phyloP scores from a whole-genome alignment of 2,797 vertebrate genomes.

The Podarcis lilfordi region DNA sequence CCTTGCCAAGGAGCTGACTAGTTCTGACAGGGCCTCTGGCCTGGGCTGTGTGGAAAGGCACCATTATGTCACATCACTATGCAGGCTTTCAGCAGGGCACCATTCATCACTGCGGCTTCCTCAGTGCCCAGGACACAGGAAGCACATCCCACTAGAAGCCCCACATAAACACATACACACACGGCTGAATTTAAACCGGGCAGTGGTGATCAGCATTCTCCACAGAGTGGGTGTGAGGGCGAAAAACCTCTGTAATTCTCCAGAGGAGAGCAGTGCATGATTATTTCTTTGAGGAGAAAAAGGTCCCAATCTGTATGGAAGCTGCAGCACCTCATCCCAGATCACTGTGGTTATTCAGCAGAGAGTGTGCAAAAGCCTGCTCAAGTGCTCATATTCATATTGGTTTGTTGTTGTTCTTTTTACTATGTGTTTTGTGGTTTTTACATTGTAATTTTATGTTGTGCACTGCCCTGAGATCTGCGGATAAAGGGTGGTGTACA shows the following conservation, averaged over 20 bases:
- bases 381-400: no score
- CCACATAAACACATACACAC: neutral
- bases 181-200: neutral
- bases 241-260: constrained; percentile 24
- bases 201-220: neutral
- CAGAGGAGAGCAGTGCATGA: neutral
- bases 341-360: neutral
- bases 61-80: constrained; percentile 10
- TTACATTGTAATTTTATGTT: no score
- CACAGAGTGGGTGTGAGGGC: neutral
- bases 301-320: neutral
- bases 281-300: neutral
- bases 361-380: neutral
- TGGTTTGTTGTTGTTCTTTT: no score
- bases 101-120: constrained; percentile 39
- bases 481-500: no score
- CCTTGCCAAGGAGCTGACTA: constrained; percentile 19
- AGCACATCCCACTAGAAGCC: neutral
- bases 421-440: no score
- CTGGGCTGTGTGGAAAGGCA: constrained; percentile 3
- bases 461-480: no score
- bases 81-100: constrained; percentile 29
- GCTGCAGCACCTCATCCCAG: neutral
- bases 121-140: neutral
- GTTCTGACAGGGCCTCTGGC: constrained; percentile 19